phyloP scores from a whole-genome alignment of 2,113 vertebrate genomes.

The Chascanopsetta lugubris region DNA sequence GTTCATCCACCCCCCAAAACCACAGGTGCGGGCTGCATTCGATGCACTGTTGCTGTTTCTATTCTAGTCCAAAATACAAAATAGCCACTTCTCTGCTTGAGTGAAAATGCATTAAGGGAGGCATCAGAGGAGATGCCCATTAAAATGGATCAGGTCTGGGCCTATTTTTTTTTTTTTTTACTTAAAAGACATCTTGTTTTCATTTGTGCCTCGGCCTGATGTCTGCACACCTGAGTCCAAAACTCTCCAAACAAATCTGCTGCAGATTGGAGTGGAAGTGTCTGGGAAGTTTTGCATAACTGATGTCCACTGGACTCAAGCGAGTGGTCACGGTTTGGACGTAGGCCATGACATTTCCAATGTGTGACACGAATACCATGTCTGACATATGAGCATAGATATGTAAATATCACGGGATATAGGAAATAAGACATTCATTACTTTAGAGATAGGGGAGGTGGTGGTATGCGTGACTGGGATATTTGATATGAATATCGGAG shows the following conservation, averaged over 20 bases:
- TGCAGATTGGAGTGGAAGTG: too few species aligned
- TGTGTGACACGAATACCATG: too few species aligned
- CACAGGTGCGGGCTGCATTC: slow-evolving; percentile 30
- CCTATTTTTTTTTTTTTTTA: background rate
- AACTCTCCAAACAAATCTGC: background rate
- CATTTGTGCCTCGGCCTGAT: background rate
- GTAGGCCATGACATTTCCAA: too few species aligned
- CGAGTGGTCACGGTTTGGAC: too few species aligned
- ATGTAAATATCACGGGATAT: too few species aligned
- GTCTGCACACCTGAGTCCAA: background rate
- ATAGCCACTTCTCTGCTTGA: slow-evolving; percentile 16
- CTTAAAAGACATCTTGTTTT: background rate
- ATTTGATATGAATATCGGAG: too few species aligned
- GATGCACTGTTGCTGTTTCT: slow-evolving; percentile 15
- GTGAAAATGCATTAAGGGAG: slow-evolving; percentile 17
- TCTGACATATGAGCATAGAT: too few species aligned
- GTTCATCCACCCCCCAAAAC: slow-evolving; percentile 21
- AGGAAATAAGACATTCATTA: too few species aligned
- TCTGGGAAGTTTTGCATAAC: too few species aligned
- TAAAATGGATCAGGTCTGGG: slow-evolving; percentile 54
- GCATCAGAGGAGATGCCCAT: slow-evolving; percentile 48
- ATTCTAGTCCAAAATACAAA: slow-evolving; percentile 29
- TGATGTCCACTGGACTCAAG: too few species aligned
- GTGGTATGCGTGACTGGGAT: too few species aligned
- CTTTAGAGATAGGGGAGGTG: too few species aligned